Percentiles rank a stretch among this genome's conserved stretches.
These are phyloP conservation scores for Platichthys stellatus DNA, from an alignment of 2,113 vertebrate species.

Conservation along the genomic window DNA sequence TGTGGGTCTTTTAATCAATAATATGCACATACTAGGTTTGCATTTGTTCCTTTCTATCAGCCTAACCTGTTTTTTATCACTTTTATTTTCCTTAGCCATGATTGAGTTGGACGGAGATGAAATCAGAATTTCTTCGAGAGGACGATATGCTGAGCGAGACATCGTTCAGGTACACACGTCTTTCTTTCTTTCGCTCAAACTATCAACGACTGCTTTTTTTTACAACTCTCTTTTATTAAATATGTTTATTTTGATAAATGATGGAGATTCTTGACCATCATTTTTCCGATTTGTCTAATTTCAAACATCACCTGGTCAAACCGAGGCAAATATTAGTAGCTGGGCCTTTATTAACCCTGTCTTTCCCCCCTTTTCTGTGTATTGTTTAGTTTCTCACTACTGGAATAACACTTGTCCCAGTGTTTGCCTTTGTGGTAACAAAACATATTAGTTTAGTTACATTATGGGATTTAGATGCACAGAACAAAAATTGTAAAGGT, in stretches of 20 bases:
- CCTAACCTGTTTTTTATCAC: background rate
- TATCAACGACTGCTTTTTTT: background rate
- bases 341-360: no score
- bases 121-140: constrained; percentile 95
- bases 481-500: no score
- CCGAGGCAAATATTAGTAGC: no score
- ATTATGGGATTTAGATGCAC: no score
- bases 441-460: no score
- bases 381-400: no score
- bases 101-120: constrained; percentile 96
- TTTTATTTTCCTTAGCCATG: constrained; percentile 86
- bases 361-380: no score
- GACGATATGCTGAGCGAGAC: constrained; percentile 94
- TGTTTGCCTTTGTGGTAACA: no score
- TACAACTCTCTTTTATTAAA: background rate
- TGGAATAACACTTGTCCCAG: no score
- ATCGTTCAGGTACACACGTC: constrained; percentile 91
- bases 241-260: background rate
- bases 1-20: background rate
- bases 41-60: background rate
- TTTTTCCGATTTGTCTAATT: no score
- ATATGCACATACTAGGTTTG: background rate
- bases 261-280: no score
- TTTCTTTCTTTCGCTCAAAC: background rate
- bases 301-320: no score